phyloP scores from a whole-genome alignment of 1,140 invertebrate species.

The Camponotus vicinus region DNA sequence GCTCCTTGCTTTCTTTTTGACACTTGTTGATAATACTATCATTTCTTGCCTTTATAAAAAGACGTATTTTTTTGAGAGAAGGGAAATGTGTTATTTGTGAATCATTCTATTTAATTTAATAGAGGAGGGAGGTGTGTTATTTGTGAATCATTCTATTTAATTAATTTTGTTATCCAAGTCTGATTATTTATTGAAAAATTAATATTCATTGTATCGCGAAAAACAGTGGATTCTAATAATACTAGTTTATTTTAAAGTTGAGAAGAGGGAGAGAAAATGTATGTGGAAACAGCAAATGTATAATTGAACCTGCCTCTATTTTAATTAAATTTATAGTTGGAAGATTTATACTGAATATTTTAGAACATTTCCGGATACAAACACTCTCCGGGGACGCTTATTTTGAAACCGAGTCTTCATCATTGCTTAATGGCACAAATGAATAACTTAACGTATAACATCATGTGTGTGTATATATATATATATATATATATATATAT shows the following conservation, averaged over 20 bases:
- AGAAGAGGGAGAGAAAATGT: neutral
- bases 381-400: constrained; percentile 7
- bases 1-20: neutral
- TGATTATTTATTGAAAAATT: neutral
- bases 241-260: neutral
- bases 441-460: neutral
- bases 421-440: constrained; percentile 12
- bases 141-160: neutral
- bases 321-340: constrained; percentile 46
- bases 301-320: neutral
- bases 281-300: neutral
- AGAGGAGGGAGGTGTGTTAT: neutral
- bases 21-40: too few species aligned
- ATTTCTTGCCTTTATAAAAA: neutral
- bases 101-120: too few species aligned
- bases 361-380: neutral
- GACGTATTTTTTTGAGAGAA: neutral
- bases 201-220: neutral
- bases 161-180: neutral
- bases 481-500: too few species aligned
- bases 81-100: neutral
- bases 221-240: neutral
- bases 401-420: neutral
- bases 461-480: neutral
- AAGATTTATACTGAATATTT: neutral